Evolutionary conservation across 2,797 vertebrate genomes (phyloP).

Genomic region (Gallinago nigripennis): DNA sequence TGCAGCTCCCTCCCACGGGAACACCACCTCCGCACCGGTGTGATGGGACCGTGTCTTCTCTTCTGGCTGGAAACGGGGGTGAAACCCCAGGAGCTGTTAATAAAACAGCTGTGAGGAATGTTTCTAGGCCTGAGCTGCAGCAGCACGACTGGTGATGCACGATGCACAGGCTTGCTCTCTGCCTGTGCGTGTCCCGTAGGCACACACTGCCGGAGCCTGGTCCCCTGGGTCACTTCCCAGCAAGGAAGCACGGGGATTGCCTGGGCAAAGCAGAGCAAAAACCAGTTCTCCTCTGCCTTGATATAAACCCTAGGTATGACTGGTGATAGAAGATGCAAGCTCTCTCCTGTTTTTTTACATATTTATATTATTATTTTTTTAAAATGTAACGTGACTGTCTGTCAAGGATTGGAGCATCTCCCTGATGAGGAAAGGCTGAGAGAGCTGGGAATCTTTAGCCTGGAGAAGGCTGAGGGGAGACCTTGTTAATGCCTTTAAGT

Average conservation of each 20-base stretch:
- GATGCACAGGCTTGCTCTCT: not conserved
- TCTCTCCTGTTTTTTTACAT: not conserved
- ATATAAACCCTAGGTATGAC: not conserved
- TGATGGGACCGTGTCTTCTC: not conserved
- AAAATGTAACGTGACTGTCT: not conserved
- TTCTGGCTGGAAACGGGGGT: not conserved
- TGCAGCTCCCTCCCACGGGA: not conserved
- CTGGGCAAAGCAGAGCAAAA: not conserved
- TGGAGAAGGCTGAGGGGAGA: no score
- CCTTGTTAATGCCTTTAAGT: no score
- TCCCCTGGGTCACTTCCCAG: not conserved
- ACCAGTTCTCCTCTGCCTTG: not conserved
- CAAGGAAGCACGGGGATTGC: not conserved
- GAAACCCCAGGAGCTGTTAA: not conserved
- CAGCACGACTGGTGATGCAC: not conserved
- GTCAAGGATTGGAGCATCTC: no score
- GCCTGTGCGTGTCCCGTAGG: rapidly evolving
- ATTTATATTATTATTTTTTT: not conserved
- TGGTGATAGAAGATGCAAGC: not conserved
- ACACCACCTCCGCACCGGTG: rapidly evolving
- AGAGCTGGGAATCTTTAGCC: no score
- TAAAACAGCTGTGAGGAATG: no score
- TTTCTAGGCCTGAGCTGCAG: not conserved
- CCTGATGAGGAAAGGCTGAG: no score
- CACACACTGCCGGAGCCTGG: not conserved